These are phyloP conservation scores for Haliaeetus leucogaster DNA, from an alignment of 2,113 vertebrate genomes.

Conservation along the genomic window DNA sequence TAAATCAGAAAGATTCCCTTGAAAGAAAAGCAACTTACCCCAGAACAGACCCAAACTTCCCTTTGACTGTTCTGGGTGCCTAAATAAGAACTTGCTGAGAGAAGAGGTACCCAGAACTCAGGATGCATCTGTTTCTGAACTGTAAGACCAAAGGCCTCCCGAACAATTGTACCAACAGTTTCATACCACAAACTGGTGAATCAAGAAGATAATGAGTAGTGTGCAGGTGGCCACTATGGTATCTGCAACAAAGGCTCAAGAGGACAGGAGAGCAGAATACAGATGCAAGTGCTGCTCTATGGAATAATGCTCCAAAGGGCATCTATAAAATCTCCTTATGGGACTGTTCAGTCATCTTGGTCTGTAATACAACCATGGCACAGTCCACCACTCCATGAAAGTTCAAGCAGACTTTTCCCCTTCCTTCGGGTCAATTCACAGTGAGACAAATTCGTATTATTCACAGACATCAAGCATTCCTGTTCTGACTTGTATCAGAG, in stretches of 20 bases:
- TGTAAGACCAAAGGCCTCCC: not conserved
- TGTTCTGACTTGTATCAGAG: not conserved
- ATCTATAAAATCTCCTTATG: not conserved
- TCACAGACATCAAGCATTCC: not conserved
- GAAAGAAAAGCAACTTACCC: not conserved
- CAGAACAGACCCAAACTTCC: not conserved
- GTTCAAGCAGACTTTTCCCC: not conserved
- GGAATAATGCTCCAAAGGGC: not conserved
- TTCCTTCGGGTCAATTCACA: not conserved
- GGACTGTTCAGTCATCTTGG: not conserved
- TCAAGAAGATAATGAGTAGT: not conserved
- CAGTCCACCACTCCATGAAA: not conserved
- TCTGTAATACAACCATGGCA: not conserved
- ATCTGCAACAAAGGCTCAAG: not conserved
- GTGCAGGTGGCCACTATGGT: fast-evolving
- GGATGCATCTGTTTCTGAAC: not conserved
- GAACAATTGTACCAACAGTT: not conserved
- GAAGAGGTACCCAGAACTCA: not conserved
- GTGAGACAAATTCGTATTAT: not conserved
- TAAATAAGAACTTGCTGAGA: not conserved
- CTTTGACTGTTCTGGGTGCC: not conserved
- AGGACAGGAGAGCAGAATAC: not conserved
- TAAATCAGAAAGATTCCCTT: not conserved
- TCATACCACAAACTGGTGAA: not conserved
- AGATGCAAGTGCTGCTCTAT: not conserved